These are phyloP conservation scores for Coluber constrictor DNA, from an alignment of 2,797 vertebrate genomes.

Conservation along the genomic window DNA sequence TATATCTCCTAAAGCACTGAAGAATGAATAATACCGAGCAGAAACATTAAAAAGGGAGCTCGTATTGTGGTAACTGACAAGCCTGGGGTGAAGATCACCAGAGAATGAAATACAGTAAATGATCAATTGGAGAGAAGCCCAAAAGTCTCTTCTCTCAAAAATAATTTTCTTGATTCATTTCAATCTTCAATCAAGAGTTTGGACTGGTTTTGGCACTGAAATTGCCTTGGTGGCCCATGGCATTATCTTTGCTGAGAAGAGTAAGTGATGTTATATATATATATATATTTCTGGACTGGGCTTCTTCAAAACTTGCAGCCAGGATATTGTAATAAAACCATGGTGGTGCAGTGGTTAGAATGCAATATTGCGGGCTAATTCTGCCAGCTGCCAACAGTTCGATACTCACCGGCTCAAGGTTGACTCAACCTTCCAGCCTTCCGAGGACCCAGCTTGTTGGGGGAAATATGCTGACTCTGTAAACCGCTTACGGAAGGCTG, in stretches of 20 bases:
- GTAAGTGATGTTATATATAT: background rate
- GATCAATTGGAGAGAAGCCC: background rate
- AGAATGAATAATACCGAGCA: background rate
- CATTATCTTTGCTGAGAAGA: background rate
- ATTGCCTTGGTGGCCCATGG: background rate
- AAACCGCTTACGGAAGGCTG: background rate
- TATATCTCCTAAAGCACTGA: slow-evolving; percentile 31
- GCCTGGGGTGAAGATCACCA: background rate
- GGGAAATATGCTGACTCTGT: background rate
- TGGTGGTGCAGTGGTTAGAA: background rate
- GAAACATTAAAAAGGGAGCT: slow-evolving; percentile 26
- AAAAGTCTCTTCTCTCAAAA: background rate
- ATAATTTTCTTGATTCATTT: background rate
- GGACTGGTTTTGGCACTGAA: background rate
- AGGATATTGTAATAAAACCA: background rate
- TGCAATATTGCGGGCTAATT: background rate
- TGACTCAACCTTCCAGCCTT: background rate
- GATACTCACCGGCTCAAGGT: background rate
- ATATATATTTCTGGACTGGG: background rate
- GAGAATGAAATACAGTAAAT: background rate
- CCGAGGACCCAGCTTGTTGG: background rate
- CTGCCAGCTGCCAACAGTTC: background rate
- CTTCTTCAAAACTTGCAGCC: background rate
- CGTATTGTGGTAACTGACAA: background rate
- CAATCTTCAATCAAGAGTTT: background rate